These are phyloP conservation scores for Tinea pellionella DNA, from an alignment of 2,888 invertebrate genomes.

Conservation along the genomic window DNA sequence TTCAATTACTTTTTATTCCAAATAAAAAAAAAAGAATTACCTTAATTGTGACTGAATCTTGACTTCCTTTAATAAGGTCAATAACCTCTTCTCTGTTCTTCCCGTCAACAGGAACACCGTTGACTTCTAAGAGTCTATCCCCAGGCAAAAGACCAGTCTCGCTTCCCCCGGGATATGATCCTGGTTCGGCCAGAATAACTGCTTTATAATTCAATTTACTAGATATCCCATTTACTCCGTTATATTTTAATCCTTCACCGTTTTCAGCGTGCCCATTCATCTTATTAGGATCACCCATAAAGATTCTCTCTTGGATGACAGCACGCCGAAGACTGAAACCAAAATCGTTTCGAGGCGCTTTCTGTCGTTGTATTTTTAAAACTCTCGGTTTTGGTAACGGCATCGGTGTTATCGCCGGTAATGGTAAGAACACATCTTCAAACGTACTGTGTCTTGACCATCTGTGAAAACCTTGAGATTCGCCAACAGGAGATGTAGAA, in stretches of 20 bases:
- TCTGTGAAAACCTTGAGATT: conserved; percentile 84
- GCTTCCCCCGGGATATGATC: conserved; percentile 78
- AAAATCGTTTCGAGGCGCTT: conserved; percentile 89
- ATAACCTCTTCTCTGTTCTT: conserved; percentile 91
- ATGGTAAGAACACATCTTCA: conserved; percentile 78
- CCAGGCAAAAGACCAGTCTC: conserved; percentile 94
- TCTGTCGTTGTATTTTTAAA: conserved; percentile 81
- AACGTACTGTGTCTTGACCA: conserved; percentile 84
- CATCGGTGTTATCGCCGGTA: conserved; percentile 77
- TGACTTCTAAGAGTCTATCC: conserved; percentile 92
- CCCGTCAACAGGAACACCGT: conserved; percentile 86
- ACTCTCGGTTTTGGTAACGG: conserved; percentile 79
- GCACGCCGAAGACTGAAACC: conserved; percentile 93
- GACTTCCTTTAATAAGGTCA: conserved; percentile 90
- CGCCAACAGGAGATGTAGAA: conserved; percentile 86
- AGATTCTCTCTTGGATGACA: conserved; percentile 79
- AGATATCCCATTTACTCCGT: conserved; percentile 34
- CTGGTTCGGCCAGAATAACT: conserved; percentile 92
- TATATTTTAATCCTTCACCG: conserved; percentile 45
- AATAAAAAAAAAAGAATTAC: conserved; percentile 68
- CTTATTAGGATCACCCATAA: conserved; percentile 42
- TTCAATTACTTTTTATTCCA: no score
- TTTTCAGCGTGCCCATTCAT: conserved; percentile 47
- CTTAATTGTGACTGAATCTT: conserved; percentile 85
- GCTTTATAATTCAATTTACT: conserved; percentile 72